Percentiles rank a stretch among this genome's conserved stretches.
Evolutionary conservation across 2,888 invertebrate species (phyloP).

Genomic region (Ceramica pisi): DNA sequence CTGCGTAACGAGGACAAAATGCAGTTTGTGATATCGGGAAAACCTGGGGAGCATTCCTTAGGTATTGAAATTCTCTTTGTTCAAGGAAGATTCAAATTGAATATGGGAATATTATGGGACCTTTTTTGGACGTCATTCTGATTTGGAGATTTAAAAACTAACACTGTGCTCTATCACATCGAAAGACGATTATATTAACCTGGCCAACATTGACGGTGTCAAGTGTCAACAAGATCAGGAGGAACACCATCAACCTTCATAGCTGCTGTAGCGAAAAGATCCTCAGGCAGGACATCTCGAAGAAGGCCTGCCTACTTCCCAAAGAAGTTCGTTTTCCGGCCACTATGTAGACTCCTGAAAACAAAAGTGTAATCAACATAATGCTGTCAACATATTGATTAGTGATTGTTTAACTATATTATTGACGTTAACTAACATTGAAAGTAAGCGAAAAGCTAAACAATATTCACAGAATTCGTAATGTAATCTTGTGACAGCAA

Average conservation of each 20-base stretch:
- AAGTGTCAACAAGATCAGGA: slow-evolving; percentile 45
- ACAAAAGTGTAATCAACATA: neutral
- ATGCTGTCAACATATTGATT: too few species aligned
- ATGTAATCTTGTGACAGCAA: too few species aligned
- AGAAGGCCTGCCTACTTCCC: slow-evolving; percentile 50
- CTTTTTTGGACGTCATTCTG: too few species aligned
- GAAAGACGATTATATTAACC: slow-evolving; percentile 2
- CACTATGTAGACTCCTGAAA: slow-evolving; percentile 52
- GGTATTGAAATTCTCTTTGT: too few species aligned
- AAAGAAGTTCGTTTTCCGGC: slow-evolving; percentile 53
- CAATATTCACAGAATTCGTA: too few species aligned
- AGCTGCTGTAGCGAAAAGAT: slow-evolving; percentile 49
- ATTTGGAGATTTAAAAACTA: neutral
- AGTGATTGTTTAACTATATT: too few species aligned
- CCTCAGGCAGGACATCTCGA: slow-evolving; percentile 34
- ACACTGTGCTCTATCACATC: neutral
- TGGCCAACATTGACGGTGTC: slow-evolving; percentile 54
- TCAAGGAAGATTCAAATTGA: too few species aligned
- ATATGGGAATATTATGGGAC: too few species aligned
- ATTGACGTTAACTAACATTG: too few species aligned
- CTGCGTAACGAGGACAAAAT: slow-evolving; percentile 14
- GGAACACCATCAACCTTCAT: slow-evolving; percentile 23
- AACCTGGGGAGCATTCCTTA: neutral
- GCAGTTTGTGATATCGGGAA: slow-evolving; percentile 1
- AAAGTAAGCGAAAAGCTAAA: too few species aligned